These are phyloP conservation scores for Tyto alba DNA, from an alignment of 2,113 vertebrate species.

Conservation along the genomic window DNA sequence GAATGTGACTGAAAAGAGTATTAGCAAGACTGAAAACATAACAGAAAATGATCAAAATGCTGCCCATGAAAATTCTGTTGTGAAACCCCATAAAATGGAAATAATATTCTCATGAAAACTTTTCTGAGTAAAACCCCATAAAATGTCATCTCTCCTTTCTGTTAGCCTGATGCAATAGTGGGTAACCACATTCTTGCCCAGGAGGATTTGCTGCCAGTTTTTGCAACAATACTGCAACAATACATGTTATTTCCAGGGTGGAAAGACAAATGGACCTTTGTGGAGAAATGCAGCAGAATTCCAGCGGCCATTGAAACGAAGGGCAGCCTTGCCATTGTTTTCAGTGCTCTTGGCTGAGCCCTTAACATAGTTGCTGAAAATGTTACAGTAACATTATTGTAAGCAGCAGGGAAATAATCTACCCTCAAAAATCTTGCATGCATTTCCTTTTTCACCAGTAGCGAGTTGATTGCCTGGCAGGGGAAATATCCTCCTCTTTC, in stretches of 20 bases:
- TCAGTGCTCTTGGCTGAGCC: not conserved
- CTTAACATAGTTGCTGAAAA: constrained; percentile 12
- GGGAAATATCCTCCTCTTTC: not conserved
- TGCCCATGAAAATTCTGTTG: not conserved
- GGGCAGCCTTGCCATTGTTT: constrained; percentile 7
- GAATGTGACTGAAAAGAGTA: constrained; percentile 14
- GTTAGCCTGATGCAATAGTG: not conserved
- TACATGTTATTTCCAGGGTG: constrained; percentile 26
- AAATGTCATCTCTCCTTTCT: constrained; percentile 16
- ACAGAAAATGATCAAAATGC: not conserved
- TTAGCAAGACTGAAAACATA: not conserved
- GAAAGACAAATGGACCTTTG: constrained; percentile 51
- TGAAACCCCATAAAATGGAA: not conserved
- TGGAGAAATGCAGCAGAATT: constrained; percentile 36
- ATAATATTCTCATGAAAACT: constrained; percentile 7
- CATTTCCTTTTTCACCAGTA: not conserved
- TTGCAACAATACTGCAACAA: constrained; percentile 33
- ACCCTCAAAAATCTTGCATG: not conserved
- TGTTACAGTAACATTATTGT: constrained; percentile 42
- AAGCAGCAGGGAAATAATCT: constrained; percentile 31
- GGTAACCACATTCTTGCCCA: constrained; percentile 13
- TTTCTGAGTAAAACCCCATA: constrained; percentile 10
- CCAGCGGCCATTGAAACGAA: not conserved
- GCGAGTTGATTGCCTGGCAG: not conserved
- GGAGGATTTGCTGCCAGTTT: constrained; percentile 43